Percentiles rank a stretch among this genome's conserved stretches.
These are phyloP conservation scores for Chroicocephalus ridibundus DNA, from an alignment of 2,113 vertebrate genomes.

Conservation along the genomic window DNA sequence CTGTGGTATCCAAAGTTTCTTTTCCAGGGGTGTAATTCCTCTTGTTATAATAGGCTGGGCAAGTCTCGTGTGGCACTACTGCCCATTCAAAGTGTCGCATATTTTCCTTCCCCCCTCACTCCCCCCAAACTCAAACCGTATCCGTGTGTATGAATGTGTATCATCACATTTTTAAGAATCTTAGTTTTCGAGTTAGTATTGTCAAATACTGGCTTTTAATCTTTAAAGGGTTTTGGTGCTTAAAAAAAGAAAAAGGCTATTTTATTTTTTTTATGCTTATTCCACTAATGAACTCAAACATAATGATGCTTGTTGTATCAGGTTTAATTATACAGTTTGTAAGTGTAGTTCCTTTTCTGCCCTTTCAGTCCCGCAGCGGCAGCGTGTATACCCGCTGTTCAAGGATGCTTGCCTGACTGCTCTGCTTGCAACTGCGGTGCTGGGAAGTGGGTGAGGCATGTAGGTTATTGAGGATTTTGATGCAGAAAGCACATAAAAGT, in stretches of 20 bases:
- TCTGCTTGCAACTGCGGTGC: neutral
- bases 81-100: neutral
- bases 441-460: neutral
- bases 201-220: neutral
- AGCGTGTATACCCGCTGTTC: neutral
- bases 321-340: neutral
- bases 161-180: rapidly evolving
- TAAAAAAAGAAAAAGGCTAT: neutral
- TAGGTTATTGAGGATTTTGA: neutral
- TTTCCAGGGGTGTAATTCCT: neutral
- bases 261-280: neutral
- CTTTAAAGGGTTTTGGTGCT: neutral
- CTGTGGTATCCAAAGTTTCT: neutral
- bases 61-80: neutral
- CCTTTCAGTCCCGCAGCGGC: neutral
- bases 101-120: neutral
- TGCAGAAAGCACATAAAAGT: neutral
- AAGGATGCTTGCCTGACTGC: neutral
- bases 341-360: neutral
- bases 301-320: neutral
- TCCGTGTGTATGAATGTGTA: rapidly evolving
- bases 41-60: neutral
- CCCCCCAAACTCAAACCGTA: neutral
- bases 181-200: neutral
- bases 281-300: neutral